These are phyloP conservation scores for Esox masquinongy DNA, from an alignment of 2,797 vertebrate genomes.

Conservation along the genomic window DNA sequence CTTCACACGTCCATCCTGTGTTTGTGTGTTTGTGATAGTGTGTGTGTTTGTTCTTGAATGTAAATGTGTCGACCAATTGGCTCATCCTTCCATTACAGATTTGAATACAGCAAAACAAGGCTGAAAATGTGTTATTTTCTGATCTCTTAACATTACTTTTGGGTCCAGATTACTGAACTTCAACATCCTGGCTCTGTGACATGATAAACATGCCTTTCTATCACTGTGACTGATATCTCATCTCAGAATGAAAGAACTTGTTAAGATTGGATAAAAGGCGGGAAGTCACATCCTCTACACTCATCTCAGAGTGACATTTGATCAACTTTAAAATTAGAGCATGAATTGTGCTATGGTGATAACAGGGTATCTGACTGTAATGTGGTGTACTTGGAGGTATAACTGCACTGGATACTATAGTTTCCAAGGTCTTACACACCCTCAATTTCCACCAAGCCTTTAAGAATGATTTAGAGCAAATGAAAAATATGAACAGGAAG, in stretches of 20 bases:
- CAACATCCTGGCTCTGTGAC: background rate
- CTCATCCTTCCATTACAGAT: background rate
- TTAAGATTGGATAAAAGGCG: background rate
- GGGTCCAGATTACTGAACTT: background rate
- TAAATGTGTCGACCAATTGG: background rate
- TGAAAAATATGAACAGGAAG: background rate
- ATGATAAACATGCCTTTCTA: background rate
- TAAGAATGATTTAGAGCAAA: background rate
- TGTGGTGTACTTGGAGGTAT: conserved; percentile 22
- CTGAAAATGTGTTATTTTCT: background rate
- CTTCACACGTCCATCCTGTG: background rate
- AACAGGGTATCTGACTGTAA: background rate
- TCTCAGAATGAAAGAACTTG: background rate
- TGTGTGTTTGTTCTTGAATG: background rate
- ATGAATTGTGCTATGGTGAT: background rate
- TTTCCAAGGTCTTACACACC: conserved; percentile 57
- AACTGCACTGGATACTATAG: conserved; percentile 41
- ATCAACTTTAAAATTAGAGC: background rate
- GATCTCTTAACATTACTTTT: background rate
- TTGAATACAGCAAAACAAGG: background rate
- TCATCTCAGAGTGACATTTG: background rate
- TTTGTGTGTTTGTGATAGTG: background rate
- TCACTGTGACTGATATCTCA: background rate
- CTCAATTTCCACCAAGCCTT: conserved; percentile 38
- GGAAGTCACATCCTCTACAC: background rate